Evolutionary conservation across 2,888 invertebrate genomes (phyloP).

Genomic region (Dorcus hopei): DNA sequence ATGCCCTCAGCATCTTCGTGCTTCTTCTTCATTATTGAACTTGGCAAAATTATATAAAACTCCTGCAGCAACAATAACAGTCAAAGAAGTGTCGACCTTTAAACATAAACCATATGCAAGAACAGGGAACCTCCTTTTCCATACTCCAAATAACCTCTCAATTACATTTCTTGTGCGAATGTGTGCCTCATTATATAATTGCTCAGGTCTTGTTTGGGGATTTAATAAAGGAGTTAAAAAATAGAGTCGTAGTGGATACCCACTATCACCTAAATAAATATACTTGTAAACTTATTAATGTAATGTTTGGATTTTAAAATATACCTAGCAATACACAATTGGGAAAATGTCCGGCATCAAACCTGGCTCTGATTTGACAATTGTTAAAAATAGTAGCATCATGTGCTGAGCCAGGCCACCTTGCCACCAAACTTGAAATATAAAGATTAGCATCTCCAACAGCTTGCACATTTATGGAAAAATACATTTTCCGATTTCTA

Average conservation of each 20-base stretch:
- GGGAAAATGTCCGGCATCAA: constrained; percentile 4
- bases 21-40: constrained; percentile 1
- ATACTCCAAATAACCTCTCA: constrained; percentile 18
- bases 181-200: constrained; percentile 16
- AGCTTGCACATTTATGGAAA: constrained; percentile 16
- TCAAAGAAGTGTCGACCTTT: constrained; percentile 24
- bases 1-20: not conserved
- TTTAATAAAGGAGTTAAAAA: constrained; percentile 13
- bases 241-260: constrained; percentile 17
- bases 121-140: constrained; percentile 16
- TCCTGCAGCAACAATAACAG: constrained; percentile 30
- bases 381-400: not conserved
- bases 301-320: not conserved
- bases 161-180: constrained; percentile 31
- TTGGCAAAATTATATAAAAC: constrained; percentile 27
- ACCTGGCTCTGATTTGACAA: not conserved
- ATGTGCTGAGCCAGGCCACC: constrained; percentile 13
- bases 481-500: constrained; percentile 24
- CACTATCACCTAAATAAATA: constrained; percentile 25
- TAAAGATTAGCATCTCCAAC: constrained; percentile 19
- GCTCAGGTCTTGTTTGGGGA: constrained; percentile 2
- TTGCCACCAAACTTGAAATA: constrained; percentile 16
- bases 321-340: not conserved
- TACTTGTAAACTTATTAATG: not conserved
- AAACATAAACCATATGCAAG: constrained; percentile 13